Conservation (phyloP, 2,888 invertebrate species). For the Chouioia cunea region DNA sequence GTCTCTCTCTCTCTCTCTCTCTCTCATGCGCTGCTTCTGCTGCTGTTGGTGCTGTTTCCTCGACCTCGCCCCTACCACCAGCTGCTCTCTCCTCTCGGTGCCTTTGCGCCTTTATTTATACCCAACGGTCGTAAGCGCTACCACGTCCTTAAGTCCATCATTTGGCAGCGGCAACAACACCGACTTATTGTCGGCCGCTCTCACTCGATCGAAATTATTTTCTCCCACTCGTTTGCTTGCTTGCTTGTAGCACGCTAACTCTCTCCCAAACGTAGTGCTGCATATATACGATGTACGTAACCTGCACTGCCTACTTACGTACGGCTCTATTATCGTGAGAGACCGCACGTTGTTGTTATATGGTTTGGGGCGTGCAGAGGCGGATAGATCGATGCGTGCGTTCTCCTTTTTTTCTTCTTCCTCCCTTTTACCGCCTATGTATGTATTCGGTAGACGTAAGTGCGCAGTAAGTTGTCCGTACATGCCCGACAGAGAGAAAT, state of each 20-base stretch:
- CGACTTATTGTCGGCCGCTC: slow-evolving; percentile 46
- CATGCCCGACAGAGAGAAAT: neutral
- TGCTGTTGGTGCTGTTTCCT: slow-evolving; percentile 7
- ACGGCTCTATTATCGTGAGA: slow-evolving; percentile 31
- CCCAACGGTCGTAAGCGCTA: slow-evolving; percentile 44
- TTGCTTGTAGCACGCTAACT: neutral
- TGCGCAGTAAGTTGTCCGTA: slow-evolving; percentile 32
- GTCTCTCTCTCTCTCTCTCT: slow-evolving; percentile 34
- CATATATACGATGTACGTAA: neutral
- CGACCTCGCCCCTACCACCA: slow-evolving; percentile 40
- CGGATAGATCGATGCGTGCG: slow-evolving; percentile 35
- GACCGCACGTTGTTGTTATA: slow-evolving; percentile 8
- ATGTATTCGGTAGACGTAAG: slow-evolving; percentile 7
- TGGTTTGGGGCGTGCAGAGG: slow-evolving; percentile 27
- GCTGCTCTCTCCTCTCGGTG: neutral
- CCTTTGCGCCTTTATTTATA: slow-evolving; percentile 46
- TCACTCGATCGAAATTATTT: slow-evolving; percentile 43
- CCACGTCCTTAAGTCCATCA: slow-evolving; percentile 48
- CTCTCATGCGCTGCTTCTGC: slow-evolving; percentile 6
- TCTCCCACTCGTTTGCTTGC: slow-evolving; percentile 7
- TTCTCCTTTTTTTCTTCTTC: slow-evolving; percentile 8
- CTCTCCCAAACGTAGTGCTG: neutral
- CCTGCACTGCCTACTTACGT: neutral
- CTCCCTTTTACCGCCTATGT: neutral
- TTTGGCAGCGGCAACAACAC: slow-evolving; percentile 49